A percentile compares a stretch with the other conserved stretches of the same genome.
phyloP scores from a whole-genome alignment of 1,140 invertebrate species.

The Drosophila nikananu region DNA sequence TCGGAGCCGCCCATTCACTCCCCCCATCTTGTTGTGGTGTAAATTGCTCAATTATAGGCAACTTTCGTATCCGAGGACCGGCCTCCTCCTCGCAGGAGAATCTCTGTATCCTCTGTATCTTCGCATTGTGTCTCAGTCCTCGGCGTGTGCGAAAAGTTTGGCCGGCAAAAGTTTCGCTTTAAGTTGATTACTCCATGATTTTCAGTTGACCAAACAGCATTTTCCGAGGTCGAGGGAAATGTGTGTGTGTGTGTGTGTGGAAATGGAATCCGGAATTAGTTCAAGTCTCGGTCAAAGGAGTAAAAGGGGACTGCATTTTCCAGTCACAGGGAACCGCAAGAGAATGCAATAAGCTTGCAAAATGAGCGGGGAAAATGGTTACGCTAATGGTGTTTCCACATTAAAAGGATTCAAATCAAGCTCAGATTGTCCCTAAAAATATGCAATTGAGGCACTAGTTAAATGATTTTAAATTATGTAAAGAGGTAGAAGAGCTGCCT shows the following conservation, averaged over 20 bases:
- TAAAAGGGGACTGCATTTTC: constrained; percentile 4
- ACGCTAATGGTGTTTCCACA: not conserved
- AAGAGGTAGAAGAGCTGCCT: not conserved
- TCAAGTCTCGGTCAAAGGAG: not conserved
- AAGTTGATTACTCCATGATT: constrained; percentile 74
- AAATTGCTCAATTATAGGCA: constrained; percentile 82
- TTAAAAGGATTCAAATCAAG: not conserved
- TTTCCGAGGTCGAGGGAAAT: constrained; percentile 43
- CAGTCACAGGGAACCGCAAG: not conserved
- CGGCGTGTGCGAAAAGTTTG: constrained; percentile 54
- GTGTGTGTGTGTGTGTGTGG: too few species aligned
- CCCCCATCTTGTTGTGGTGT: constrained; percentile 66
- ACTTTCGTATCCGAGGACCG: constrained; percentile 25
- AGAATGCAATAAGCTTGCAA: constrained; percentile 3
- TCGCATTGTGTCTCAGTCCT: constrained; percentile 22
- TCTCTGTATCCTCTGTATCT: constrained; percentile 35
- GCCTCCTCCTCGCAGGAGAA: not conserved
- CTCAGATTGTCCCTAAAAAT: not conserved
- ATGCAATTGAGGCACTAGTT: not conserved
- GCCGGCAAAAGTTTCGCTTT: constrained; percentile 66
- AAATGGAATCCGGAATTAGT: constrained; percentile 16
- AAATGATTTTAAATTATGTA: not conserved
- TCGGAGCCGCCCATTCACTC: constrained; percentile 8
- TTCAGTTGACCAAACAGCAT: constrained; percentile 52
- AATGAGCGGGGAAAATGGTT: not conserved